phyloP scores from a whole-genome alignment of 2,113 vertebrate genomes.

The Sarotherodon lohbergeri region DNA sequence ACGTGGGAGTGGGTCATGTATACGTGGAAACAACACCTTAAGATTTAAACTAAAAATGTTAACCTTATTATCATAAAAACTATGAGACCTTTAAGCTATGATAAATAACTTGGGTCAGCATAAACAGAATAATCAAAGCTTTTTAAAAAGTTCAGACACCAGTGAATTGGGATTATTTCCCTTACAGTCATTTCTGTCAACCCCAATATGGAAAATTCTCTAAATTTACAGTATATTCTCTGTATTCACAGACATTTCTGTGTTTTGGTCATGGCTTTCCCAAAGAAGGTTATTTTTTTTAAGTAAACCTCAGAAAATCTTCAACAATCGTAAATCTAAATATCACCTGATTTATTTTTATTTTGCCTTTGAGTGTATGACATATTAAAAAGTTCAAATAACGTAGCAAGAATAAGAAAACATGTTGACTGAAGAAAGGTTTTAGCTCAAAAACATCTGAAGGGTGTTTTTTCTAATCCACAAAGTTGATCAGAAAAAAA shows the following conservation, averaged over 20 bases:
- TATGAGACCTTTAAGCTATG: not conserved
- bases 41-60: not conserved
- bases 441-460: not conserved
- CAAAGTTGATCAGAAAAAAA: not conserved
- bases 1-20: not conserved
- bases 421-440: not conserved
- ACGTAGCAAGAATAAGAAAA: not conserved
- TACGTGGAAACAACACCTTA: not conserved
- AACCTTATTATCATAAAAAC: not conserved
- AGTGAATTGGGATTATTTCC: not conserved
- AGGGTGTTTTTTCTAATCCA: not conserved
- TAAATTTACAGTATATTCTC: not conserved
- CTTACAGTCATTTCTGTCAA: not conserved
- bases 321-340: not conserved
- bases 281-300: fast-evolving
- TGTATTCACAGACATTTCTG: not conserved
- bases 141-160: not conserved
- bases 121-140: not conserved
- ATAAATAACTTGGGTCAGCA: not conserved
- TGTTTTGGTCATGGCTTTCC: fast-evolving
- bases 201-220: not conserved
- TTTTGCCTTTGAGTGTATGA: not conserved
- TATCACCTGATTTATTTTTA: not conserved
- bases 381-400: not conserved
- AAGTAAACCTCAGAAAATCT: not conserved